These are phyloP conservation scores for Synanthedon tipuliformis DNA, from an alignment of 2,888 invertebrate genomes.

Conservation along the genomic window DNA sequence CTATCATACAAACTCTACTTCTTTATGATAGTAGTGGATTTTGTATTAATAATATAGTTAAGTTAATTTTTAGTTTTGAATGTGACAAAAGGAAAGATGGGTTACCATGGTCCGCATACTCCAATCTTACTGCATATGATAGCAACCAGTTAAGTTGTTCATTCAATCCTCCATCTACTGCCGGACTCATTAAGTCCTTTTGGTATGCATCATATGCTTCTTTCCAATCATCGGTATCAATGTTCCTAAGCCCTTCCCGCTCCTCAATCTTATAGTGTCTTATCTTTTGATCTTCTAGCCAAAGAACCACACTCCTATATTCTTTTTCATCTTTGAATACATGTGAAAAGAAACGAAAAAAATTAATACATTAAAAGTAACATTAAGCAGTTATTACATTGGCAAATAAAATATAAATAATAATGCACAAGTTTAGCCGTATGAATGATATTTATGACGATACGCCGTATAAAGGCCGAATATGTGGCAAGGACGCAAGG, in stretches of 20 bases:
- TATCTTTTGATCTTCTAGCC: constrained; percentile 96
- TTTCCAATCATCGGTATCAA: constrained; percentile 77
- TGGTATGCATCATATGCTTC: constrained; percentile 80
- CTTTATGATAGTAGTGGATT: too few relatives aligned
- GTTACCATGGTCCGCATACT: constrained; percentile 83
- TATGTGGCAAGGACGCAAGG: too few relatives aligned
- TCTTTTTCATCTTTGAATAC: constrained; percentile 76
- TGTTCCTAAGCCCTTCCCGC: constrained; percentile 77
- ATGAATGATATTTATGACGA: too few relatives aligned
- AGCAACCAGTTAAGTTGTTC: constrained; percentile 89
- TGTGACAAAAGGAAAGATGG: too few relatives aligned
- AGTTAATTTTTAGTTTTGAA: too few relatives aligned
- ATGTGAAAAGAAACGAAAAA: background rate
- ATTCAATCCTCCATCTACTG: constrained; percentile 59
- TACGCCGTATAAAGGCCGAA: too few relatives aligned
- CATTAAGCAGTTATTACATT: too few relatives aligned
- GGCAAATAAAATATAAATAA: background rate
- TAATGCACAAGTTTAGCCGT: background rate
- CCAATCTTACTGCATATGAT: constrained; percentile 84
- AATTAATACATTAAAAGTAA: background rate
- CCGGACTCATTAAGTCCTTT: constrained; percentile 80
- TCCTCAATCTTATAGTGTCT: constrained; percentile 88
- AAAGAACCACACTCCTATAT: constrained; percentile 83
- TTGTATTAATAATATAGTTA: background rate
- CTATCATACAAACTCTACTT: background rate